These are phyloP conservation scores for Hydropsyche betteni DNA, from an alignment of 2,888 invertebrate genomes.

Conservation along the genomic window DNA sequence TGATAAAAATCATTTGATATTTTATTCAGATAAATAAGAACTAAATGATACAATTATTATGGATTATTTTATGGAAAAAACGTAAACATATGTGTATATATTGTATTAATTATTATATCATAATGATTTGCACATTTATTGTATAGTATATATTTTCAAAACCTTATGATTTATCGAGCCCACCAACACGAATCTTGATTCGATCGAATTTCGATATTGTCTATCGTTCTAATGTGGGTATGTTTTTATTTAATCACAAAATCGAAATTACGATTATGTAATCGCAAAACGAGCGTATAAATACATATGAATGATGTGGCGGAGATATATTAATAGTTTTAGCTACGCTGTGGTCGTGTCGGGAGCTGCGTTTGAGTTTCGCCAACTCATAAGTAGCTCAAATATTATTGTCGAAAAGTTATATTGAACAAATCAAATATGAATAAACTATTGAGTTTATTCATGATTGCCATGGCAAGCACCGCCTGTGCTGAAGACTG, in stretches of 20 bases:
- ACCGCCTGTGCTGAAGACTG: slow-evolving; percentile 66
- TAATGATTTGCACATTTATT: too few species aligned
- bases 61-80: too few species aligned
- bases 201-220: not conserved
- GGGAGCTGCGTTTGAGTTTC: not conserved
- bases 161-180: too few species aligned
- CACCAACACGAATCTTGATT: not conserved
- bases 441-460: slow-evolving; percentile 4
- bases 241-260: not conserved
- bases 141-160: too few species aligned
- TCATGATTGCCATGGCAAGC: slow-evolving; percentile 13
- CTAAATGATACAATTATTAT: too few species aligned
- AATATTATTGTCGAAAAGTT: not conserved
- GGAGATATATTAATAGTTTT: slow-evolving; percentile 8
- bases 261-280: not conserved
- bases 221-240: not conserved
- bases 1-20: too few species aligned
- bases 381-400: not conserved
- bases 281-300: not conserved
- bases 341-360: not conserved
- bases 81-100: too few species aligned
- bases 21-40: too few species aligned
- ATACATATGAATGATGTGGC: not conserved
- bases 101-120: too few species aligned
- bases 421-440: not conserved